These are phyloP conservation scores for Formica selysi DNA, from an alignment of 1,140 invertebrate species.

Conservation along the genomic window DNA sequence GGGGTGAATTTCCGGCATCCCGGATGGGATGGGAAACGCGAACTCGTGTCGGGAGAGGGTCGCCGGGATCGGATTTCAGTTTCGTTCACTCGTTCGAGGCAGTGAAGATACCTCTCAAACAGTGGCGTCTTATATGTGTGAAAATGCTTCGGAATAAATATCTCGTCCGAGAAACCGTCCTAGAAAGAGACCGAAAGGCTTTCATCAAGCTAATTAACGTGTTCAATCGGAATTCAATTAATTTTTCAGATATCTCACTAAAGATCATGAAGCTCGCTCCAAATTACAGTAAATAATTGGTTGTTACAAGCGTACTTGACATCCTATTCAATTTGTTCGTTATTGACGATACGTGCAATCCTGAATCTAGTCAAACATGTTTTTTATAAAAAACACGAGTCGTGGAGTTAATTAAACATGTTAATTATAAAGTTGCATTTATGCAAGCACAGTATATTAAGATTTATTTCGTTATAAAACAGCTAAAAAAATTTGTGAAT, in stretches of 20 bases:
- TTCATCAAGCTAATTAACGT: neutral
- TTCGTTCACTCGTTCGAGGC: slow-evolving; percentile 1
- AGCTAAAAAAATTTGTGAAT: neutral
- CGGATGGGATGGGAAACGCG: slow-evolving; percentile 21
- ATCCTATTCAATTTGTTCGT: neutral
- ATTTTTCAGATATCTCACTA: neutral
- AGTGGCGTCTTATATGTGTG: slow-evolving; percentile 4
- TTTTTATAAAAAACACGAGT: neutral
- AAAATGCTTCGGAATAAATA: neutral
- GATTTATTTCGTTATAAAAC: slow-evolving; percentile 10
- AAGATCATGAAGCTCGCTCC: neutral
- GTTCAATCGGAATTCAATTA: neutral
- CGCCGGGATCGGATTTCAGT: slow-evolving; percentile 50
- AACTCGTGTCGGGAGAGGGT: slow-evolving; percentile 42
- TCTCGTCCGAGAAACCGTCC: neutral
- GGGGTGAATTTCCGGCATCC: slow-evolving; percentile 68
- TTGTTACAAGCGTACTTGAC: neutral
- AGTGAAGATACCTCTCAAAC: slow-evolving; percentile 17
- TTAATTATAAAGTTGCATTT: slow-evolving; percentile 29
- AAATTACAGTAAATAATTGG: neutral
- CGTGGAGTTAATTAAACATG: neutral
- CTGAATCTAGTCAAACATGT: neutral
- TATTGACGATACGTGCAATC: slow-evolving; percentile 2
- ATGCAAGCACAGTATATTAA: neutral
- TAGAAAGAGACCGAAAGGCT: neutral